Base-by-base conservation (phyloP, 2,113 vertebrate species). In the Nycticryphes semicollaris region DNA sequence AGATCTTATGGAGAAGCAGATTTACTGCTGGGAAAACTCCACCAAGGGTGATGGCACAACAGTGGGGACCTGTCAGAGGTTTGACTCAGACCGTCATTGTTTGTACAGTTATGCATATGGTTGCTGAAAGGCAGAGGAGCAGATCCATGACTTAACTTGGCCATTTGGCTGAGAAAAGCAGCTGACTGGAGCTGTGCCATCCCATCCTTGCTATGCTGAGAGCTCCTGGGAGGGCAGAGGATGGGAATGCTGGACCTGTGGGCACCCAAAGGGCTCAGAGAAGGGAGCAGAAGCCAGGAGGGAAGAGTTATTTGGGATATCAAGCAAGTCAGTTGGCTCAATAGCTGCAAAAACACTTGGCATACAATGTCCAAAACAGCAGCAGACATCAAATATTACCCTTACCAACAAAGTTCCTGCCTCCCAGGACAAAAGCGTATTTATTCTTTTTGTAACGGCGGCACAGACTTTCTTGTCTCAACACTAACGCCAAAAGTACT, bases 81-180 rank as follows among this genome's bases (percentile, higher is more conserved):
- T 50, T 85, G 70, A 48, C 35, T 80, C 53, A 17, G 27, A 73
- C 11, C 15, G 22, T 74, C 35, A 33, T 11, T 35, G 18, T 39
- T 18, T 43, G 27, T 25, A 56, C 2, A 0, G 51, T 39, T 4
- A 0, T 13, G 22, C 33, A n/a, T 2, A 9, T 12, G 27, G 48
- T 5, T 93, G 54, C 53, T 64, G 82, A 66, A 64, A 91, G 57
- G 47, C 19, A 4, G 1, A 47, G 39, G 4, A 91, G 57, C 28
- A 68, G 59, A 57, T n/a, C 79, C n/a, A 6, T 28, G n/a, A 66
- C 18, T 33, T 33, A 68, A 31, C 39, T 60, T 0, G 0, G 19
- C n/a, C 57, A 8, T 23, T 60, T 73, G 24, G 27, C 53, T 80
- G 22, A 25, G 63, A n/a, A 69, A 57, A 85, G 54, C 59, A 79